Evolutionary conservation across 2,797 vertebrate genomes (phyloP), one percentile per base, ranked within the genome.

Genomic region (Typhlichthys subterraneus): DNA sequence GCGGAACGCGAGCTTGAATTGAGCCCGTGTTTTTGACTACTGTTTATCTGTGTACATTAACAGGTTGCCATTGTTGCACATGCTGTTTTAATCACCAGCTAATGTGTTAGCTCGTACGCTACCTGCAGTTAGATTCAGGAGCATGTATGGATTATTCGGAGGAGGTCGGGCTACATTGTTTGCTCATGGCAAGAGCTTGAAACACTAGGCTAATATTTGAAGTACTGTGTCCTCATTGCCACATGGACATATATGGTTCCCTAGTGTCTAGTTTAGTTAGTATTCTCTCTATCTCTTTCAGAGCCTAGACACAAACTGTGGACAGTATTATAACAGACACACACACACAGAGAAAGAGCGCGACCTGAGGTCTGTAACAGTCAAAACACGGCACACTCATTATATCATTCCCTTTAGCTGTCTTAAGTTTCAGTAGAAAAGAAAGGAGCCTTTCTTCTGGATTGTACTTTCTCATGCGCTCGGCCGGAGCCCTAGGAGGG

Each of bases 321-420:
- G 5, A 38, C 4, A 38, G 1, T 38, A 23, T 23, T 23, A 23
- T 23, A 23, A 23, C 19, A 23, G 19, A 2, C 19, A 23, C 19
- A 23, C 19, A 3, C 19, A 23, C 19, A 23, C 2, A 23, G 2
- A 23, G 19, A 23, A 0, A 23, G 2, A 23, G 19, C 19, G 19
- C 19, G 19, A 19, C 19, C 19, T 19, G 19, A 23, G 19, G 19
- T 23, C 19, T 23, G 19, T 23, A 3, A 23, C 19, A 23, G 19
- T 23, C 19, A 23, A 23, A 23, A 23, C 19, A 23, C 2, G 19
- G 19, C 13, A 11, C 51, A 14, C 19, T 56, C 50, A 61, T 64
- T 62, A 52, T 60, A 67, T 69, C n/a, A 54, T 80, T 73, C 60
- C 63, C 70, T 76, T 69, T 19, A 67, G 66, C 64, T 64, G 53